Conservation (phyloP, 1,140 invertebrate genomes). For the Drosophila kikkawai region DNA sequence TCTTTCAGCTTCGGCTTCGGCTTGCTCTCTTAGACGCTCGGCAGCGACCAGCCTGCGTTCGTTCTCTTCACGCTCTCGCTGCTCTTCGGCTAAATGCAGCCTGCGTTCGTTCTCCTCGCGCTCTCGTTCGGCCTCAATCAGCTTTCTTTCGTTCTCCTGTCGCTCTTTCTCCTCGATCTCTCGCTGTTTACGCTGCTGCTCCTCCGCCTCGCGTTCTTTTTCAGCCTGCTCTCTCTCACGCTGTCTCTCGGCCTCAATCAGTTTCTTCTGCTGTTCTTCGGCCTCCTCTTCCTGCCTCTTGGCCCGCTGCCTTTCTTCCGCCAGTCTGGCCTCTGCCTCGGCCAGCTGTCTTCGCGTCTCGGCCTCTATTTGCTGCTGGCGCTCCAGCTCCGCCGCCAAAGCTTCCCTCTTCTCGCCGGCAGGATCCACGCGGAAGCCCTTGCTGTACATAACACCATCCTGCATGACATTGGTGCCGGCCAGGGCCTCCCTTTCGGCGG, state of each 20-base stretch:
- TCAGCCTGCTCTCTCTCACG: conserved; percentile 22
- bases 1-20: conserved; percentile 22
- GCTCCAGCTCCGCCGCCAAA: conserved; percentile 65
- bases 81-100: conserved; percentile 41
- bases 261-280: conserved; percentile 28
- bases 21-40: conserved; percentile 30
- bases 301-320: conserved; percentile 23
- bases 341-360: conserved; percentile 69
- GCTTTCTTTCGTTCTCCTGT: conserved; percentile 27
- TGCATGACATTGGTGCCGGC: conserved; percentile 71
- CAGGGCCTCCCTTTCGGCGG: conserved; percentile 48
- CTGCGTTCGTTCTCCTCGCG: conserved; percentile 38
- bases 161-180: conserved; percentile 33
- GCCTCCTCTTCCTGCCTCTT: conserved; percentile 30
- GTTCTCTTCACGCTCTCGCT: conserved; percentile 33
- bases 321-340: conserved; percentile 62
- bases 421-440: conserved; percentile 76
- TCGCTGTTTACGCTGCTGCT: conserved; percentile 28
- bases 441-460: conserved; percentile 75
- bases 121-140: conserved; percentile 32
- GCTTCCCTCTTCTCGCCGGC: conserved; percentile 49
- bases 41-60: conserved; percentile 45
- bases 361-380: conserved; percentile 70
- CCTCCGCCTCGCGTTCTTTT: conserved; percentile 18
- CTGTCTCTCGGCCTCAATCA: conserved; percentile 34